Percentiles rank a stretch among this genome's conserved stretches.
Evolutionary conservation across 2,888 invertebrate genomes (phyloP).

Genomic region (Euproctis similis): DNA sequence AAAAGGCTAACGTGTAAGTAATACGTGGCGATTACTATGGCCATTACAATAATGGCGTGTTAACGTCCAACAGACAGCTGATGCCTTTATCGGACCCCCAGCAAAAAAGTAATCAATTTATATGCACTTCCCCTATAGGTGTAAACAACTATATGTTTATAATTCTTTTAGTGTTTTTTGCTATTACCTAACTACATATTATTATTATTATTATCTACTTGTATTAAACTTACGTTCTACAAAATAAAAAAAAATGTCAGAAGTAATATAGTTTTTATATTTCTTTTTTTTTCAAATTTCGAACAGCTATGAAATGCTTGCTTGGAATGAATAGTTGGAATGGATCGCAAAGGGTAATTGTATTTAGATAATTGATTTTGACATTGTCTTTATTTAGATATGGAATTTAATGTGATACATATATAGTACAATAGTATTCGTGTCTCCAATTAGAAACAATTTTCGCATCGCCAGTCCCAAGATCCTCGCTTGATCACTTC

Average conservation of each 20-base stretch:
- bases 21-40: conserved; percentile 34
- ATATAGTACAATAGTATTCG: background rate
- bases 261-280: no score
- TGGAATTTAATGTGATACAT: no score
- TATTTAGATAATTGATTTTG: no score
- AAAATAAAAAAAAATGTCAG: no score
- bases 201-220: no score
- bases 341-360: no score
- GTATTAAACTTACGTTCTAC: no score
- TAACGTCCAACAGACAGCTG: conserved; percentile 57
- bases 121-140: conserved; percentile 2
- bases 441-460: conserved; percentile 1
- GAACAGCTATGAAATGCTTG: no score
- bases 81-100: conserved; percentile 22
- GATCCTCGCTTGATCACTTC: conserved; percentile 10
- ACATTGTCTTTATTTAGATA: no score
- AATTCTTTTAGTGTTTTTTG: background rate
- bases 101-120: conserved; percentile 9
- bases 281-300: no score
- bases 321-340: no score
- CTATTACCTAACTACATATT: background rate
- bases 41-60: conserved; percentile 46
- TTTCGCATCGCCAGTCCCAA: conserved; percentile 7
- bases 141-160: conserved; percentile 1
- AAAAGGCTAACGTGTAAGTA: no score